phyloP scores from a whole-genome alignment of 2,888 invertebrate genomes.

The Apodemia duryi region DNA sequence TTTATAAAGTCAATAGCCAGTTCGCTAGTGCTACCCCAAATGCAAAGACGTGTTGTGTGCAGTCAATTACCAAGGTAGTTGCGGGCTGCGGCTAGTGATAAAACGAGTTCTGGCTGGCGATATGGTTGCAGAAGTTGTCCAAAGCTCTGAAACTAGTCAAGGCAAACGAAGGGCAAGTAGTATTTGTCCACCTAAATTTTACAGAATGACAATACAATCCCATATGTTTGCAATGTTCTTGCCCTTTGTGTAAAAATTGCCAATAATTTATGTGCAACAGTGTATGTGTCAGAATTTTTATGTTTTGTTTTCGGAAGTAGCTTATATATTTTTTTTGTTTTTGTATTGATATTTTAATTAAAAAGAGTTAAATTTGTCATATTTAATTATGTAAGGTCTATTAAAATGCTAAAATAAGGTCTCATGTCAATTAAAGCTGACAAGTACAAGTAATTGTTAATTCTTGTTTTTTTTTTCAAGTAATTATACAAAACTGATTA shows the following conservation, averaged over 20 bases:
- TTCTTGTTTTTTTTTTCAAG: background rate
- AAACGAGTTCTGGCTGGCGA: conserved; percentile 31
- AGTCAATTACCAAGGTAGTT: conserved; percentile 26
- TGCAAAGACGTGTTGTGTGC: conserved; percentile 25
- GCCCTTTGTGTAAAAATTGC: conserved; percentile 25
- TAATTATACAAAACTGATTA: too few relatives aligned
- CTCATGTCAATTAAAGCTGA: conserved; percentile 16
- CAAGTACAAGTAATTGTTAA: background rate
- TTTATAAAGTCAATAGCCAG: conserved; percentile 25
- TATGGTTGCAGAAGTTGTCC: conserved; percentile 29
- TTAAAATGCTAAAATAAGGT: conserved; percentile 21
- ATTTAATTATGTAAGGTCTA: conserved; percentile 12
- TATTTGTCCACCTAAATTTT: conserved; percentile 26
- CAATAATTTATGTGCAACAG: conserved; percentile 28
- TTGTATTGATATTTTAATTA: conserved; percentile 19
- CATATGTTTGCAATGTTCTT: conserved; percentile 26
- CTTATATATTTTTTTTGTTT: conserved; percentile 20
- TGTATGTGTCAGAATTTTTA: conserved; percentile 23
- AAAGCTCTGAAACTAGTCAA: conserved; percentile 27
- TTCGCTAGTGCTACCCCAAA: conserved; percentile 24
- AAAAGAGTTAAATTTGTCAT: conserved; percentile 21
- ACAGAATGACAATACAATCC: conserved; percentile 27
- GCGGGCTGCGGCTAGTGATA: conserved; percentile 27
- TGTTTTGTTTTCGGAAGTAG: conserved; percentile 22
- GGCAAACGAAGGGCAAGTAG: conserved; percentile 29